Evolutionary conservation across 1,140 invertebrate genomes (phyloP).

Genomic region (Macrobrachium rosenbergii): DNA sequence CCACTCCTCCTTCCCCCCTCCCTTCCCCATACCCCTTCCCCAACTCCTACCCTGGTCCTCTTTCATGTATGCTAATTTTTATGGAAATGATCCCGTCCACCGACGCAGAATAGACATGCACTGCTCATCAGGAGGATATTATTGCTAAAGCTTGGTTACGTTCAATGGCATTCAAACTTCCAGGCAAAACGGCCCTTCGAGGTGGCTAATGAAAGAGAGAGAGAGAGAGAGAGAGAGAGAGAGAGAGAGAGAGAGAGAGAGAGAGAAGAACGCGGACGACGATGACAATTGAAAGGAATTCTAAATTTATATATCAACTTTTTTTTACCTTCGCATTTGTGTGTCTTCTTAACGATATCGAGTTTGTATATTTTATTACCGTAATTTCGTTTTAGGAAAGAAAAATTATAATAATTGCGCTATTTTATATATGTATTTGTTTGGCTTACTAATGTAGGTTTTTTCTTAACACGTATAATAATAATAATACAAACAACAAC

Average conservation of each 20-base stretch:
- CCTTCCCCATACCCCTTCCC: background rate
- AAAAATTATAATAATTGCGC: no score
- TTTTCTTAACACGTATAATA: no score
- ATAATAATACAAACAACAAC: no score
- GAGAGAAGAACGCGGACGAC: background rate
- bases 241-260: conserved; percentile 17
- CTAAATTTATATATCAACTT: background rate
- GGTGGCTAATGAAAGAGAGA: background rate
- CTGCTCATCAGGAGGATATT: conserved; percentile 60
- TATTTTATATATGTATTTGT: no score
- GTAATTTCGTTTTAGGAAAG: no score
- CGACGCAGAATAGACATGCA: conserved; percentile 58
- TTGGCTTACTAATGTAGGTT: no score
- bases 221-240: conserved; percentile 26
- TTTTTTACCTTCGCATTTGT: background rate
- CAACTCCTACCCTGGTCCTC: background rate
- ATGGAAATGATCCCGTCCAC: conserved; percentile 48
- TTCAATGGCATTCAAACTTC: conserved; percentile 11
- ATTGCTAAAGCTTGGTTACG: conserved; percentile 57
- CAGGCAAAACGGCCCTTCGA: background rate
- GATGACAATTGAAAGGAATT: background rate
- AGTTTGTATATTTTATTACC: no score
- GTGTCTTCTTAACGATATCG: no score
- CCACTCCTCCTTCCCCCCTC: background rate
- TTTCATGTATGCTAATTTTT: conserved; percentile 63